Conservation (phyloP, 2,113 vertebrate genomes). For the Pithys albifrons region DNA sequence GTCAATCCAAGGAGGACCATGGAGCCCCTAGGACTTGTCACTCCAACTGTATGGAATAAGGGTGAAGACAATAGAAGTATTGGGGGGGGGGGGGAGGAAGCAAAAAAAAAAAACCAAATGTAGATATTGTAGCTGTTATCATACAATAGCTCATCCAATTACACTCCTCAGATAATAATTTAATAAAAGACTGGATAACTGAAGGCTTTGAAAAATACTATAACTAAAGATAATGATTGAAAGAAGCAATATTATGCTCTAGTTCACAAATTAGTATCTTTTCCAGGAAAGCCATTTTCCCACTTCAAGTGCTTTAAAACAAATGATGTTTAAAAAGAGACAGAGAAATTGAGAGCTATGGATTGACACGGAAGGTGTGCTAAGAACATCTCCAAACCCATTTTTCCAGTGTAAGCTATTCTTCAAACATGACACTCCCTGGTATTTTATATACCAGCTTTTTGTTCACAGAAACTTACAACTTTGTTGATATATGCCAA, state of each 20-base stretch:
- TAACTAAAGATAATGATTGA: not conserved
- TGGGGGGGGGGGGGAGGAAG: not conserved
- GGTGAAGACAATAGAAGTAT: not conserved
- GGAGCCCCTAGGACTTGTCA: not conserved
- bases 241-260: not conserved
- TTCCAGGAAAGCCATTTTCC: not conserved
- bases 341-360: not conserved
- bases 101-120: not conserved
- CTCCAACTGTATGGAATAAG: not conserved
- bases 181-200: conserved; percentile 25
- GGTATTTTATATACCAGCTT: not conserved
- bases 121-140: conserved; percentile 2
- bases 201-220: conserved; percentile 4
- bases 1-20: conserved; percentile 18
- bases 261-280: not conserved
- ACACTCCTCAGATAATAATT: not conserved
- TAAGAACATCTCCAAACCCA: not conserved
- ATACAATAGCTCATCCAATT: not conserved
- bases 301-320: not conserved
- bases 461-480: not conserved
- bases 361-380: not conserved
- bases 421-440: not conserved
- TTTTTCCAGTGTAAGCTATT: not conserved
- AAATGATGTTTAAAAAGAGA: not conserved
- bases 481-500: not conserved